Conservation (phyloP, 1,140 invertebrate species). For the Capitella teleta region DNA sequence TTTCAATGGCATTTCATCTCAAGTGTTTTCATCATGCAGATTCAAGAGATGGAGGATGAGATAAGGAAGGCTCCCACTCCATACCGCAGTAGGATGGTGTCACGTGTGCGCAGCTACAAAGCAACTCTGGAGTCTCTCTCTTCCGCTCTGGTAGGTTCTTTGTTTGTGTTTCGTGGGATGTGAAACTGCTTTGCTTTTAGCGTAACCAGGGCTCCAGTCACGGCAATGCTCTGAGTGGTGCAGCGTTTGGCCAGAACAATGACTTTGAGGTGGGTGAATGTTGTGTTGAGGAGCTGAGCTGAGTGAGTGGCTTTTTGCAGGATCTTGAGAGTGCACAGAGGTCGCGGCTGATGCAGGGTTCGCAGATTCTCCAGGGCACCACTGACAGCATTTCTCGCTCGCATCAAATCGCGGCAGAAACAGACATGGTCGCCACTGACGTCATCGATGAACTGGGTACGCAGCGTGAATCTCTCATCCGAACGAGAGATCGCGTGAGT, state of each 20-base stretch:
- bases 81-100: constrained; percentile 33
- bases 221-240: too few relatives aligned
- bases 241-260: too few relatives aligned
- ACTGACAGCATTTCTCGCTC: constrained; percentile 56
- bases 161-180: neutral
- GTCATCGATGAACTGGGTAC: constrained; percentile 56
- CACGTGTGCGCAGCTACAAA: constrained; percentile 26
- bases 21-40: constrained; percentile 11
- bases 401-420: constrained; percentile 62
- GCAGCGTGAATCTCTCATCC: constrained; percentile 53
- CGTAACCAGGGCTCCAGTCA: too few relatives aligned
- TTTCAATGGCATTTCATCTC: neutral
- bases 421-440: constrained; percentile 64
- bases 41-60: constrained; percentile 39
- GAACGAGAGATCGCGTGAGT: constrained; percentile 47
- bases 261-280: too few relatives aligned
- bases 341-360: constrained; percentile 29
- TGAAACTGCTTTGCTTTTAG: too few relatives aligned
- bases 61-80: constrained; percentile 31
- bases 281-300: too few relatives aligned
- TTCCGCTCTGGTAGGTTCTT: constrained; percentile 21
- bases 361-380: constrained; percentile 49
- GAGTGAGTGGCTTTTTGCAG: constrained; percentile 18
- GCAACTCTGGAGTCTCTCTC: constrained; percentile 25
- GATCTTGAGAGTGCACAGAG: constrained; percentile 27